Base-by-base conservation (phyloP, 2,113 vertebrate genomes). In the Accipiter cooperii region DNA sequence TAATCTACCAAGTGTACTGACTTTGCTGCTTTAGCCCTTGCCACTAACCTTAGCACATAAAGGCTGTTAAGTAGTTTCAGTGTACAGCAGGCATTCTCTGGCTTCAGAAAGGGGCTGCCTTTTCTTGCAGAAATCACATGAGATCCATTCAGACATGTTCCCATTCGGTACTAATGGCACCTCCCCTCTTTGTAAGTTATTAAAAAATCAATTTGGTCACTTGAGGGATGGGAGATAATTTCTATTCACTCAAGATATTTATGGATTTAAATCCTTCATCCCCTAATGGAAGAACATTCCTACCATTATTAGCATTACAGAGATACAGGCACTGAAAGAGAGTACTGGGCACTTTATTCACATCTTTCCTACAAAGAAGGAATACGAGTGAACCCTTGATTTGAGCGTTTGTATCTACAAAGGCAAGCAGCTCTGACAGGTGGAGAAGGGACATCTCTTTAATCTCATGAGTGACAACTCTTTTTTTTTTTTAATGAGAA, bases 131-230 rank as follows among this genome's bases (percentile, higher is more conserved):
- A 92, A 92, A 85, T 85, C 81, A 89, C 77, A 76, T 52, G 65
- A 89, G 69, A 82, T 55, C 52, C 54, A 63, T 87, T 85, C 65
- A 94, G 91, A 85, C 54, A 78, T 31, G 58, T 44, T 96, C 49
- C 44, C 2, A 4, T 87, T 93, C 95, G 66, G 58, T 85, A 91
- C 87, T 96, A 87, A 93, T 87, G 81, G 54, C 58, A 94, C 20
- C 46, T 92, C 83, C 16, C 31, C 36, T 74, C 89, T 82, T 64
- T 65, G 34, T 70, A 95, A 51, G 13, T 71, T 38, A 81, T 70
- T 54, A 88, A 97, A 94, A 97, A 95, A 95, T 89, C 95, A 70
- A 63, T 97, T 81, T 87, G 57, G 84, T 93, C 81, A 85, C 64
- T 74, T 83, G 78, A 93, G 51, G 33, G 46, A 77, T 87, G 60